Percentiles rank a stretch among this genome's conserved stretches.
phyloP scores from a whole-genome alignment of 35 echinoderm and acorn worm genomes.

The Heliocidaris tuberculata region DNA sequence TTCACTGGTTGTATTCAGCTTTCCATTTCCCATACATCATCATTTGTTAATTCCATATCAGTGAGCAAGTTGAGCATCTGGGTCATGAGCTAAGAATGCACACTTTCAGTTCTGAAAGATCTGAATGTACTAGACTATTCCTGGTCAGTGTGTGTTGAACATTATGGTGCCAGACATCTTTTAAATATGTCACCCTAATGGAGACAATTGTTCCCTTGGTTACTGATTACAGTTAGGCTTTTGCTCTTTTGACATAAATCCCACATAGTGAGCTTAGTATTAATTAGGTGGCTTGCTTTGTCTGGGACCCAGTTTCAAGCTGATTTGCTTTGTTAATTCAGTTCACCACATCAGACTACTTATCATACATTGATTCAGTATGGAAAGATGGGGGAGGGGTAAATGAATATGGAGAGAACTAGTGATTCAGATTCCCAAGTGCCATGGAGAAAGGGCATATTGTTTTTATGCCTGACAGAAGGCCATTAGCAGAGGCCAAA shows the following conservation, averaged over 20 bases:
- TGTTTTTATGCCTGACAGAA: background rate
- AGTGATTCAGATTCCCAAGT: background rate
- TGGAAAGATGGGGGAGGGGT: background rate
- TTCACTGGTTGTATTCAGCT: background rate
- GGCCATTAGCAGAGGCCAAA: background rate
- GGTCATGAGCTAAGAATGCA: background rate
- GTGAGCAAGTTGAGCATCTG: background rate
- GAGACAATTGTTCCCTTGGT: background rate
- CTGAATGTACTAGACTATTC: background rate
- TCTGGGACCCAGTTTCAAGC: background rate
- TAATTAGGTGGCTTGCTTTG: background rate
- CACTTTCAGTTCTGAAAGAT: background rate
- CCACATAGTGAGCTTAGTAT: background rate
- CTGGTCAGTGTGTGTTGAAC: background rate
- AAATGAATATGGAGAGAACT: background rate
- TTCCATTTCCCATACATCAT: background rate
- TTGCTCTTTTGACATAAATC: background rate
- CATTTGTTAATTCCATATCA: background rate
- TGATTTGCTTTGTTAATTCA: background rate
- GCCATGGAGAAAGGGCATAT: background rate
- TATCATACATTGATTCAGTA: background rate
- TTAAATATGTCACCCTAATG: background rate
- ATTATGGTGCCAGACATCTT: background rate
- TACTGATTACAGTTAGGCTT: background rate
- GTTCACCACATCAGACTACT: background rate